Evolutionary conservation across 2,113 vertebrate species (phyloP).

Genomic region (Pterophyllum scalare): DNA sequence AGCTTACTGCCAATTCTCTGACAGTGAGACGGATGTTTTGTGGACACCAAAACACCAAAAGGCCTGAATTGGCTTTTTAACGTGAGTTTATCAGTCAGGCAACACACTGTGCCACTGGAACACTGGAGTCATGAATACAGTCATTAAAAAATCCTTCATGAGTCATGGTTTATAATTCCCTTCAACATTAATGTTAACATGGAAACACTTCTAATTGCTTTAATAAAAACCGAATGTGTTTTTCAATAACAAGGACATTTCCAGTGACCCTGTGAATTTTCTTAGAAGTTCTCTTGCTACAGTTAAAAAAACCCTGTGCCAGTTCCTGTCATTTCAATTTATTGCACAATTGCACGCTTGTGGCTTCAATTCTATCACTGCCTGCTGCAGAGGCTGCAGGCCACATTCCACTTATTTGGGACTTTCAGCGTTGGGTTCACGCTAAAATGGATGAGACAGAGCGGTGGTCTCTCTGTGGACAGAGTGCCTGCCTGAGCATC

Average conservation of each 20-base stretch:
- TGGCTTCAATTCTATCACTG: conserved; percentile 13
- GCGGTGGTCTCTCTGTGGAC: background rate
- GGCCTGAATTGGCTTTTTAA: too few relatives aligned
- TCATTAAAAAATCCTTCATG: background rate
- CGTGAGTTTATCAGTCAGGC: background rate
- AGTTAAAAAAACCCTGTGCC: conserved; percentile 6
- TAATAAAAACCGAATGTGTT: background rate
- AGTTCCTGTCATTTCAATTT: conserved; percentile 39
- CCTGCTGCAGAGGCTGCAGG: background rate
- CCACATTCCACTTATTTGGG: conserved; percentile 2
- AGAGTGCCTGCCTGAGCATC: background rate
- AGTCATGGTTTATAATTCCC: background rate
- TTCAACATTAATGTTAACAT: background rate
- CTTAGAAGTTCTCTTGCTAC: background rate
- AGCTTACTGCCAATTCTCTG: background rate
- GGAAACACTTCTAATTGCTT: background rate
- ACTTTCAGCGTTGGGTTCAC: conserved; percentile 14
- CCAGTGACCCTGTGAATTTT: background rate
- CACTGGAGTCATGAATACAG: background rate
- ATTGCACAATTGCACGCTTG: background rate
- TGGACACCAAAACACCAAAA: background rate
- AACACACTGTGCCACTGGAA: background rate
- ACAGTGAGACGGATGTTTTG: background rate
- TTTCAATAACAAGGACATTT: background rate
- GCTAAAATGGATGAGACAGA: conserved; percentile 33